Base-by-base conservation (phyloP, 1,140 invertebrate species). In the Drosophila virilis region DNA sequence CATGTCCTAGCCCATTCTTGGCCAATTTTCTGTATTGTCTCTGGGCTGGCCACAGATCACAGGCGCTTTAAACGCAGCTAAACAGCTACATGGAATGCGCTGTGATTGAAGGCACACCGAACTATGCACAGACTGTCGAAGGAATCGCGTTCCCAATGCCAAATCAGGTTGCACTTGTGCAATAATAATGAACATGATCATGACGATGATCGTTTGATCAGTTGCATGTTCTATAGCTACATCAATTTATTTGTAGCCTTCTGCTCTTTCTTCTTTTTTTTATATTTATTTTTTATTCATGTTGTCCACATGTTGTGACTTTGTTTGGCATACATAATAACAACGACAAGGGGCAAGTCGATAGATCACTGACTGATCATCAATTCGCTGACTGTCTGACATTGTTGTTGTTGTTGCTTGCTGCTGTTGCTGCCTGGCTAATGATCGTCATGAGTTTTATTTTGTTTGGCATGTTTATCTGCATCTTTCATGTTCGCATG, bases 241-340 rank as follows among this genome's bases (percentile, higher is more conserved):
- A 74, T 68, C 70, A 72, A 83, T 84, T 80, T 85, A 80, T 85
- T 85, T 74, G 80, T 64, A 64, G 70, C 66, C 32, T 43, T 45
- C 12, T 45, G 66, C 58, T 28, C 28, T 17, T 22, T 69, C 60
- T 28, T 51, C 54, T 38, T 52, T 32, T 37, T 52, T 48, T 50
- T 58, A 58, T 37, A 28, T 59, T 55, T 69, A 15, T 52, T 54
- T 38, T 28, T 66, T 58, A 62, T 62, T 76, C 66, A 70, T 80
- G 64, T 79, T 78, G 74, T 82, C 77, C 78, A 90, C 82, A 90
- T 86, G 86, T 86, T 90, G 80, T 86, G 86, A 86, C 86, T 90
- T 83, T 86, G 86, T 90, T 90, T 90, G 86, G 86, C 86, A 90
- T 90, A 88, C 79, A 85, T 85, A 90, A 86, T 82, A 82, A 82